phyloP scores from a whole-genome alignment of 2,888 invertebrate genomes.

The Epinotia ramella region DNA sequence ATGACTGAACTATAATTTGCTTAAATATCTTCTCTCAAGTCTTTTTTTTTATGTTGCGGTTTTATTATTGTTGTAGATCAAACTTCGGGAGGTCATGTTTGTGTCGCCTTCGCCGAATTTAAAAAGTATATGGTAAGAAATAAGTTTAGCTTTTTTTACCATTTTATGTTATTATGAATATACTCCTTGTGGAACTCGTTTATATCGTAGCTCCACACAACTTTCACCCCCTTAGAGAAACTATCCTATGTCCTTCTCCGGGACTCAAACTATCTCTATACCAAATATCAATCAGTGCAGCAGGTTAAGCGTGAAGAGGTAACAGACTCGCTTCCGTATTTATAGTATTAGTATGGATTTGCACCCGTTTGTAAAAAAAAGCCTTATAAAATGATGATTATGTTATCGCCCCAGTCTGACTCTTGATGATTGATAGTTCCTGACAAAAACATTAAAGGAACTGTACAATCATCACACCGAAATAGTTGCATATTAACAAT shows the following conservation, averaged over 20 bases:
- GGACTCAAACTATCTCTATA: no score
- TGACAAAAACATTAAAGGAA: conserved; percentile 37
- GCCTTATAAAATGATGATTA: conserved; percentile 49
- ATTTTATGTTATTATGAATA: not conserved
- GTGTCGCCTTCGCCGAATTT: not conserved
- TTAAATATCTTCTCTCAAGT: no score
- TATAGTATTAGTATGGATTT: no score
- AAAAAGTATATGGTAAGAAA: not conserved
- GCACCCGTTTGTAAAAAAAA: not conserved
- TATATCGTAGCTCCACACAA: no score
- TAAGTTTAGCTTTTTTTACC: not conserved
- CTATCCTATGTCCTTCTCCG: no score
- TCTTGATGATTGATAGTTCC: conserved; percentile 56
- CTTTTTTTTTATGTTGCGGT: not conserved
- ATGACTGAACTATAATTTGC: no score
- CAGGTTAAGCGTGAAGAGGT: no score
- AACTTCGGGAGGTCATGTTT: not conserved
- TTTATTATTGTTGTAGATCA: not conserved
- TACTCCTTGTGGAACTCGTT: no score
- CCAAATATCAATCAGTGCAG: no score
- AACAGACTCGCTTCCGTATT: no score
- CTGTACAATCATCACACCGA: no score
- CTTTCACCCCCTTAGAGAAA: no score
- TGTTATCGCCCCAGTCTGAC: conserved; percentile 57
- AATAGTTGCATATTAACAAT: not conserved